Percentiles rank a stretch among this genome's conserved stretches.
Conservation (phyloP, 1,140 invertebrate genomes). For the Phocides pigmalion region DNA sequence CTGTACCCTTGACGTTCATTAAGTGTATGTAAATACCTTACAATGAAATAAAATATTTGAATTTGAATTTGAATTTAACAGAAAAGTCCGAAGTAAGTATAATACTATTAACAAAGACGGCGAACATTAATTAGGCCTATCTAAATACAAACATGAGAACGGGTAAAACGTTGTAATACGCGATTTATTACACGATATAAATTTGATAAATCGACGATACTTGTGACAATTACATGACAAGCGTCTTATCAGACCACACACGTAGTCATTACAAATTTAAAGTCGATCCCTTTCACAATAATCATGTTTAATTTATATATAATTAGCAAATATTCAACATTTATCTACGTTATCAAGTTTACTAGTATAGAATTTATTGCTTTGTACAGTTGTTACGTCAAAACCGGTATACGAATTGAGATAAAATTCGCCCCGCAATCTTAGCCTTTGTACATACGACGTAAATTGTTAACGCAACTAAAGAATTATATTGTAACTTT, state of each 20-base stretch:
- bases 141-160: background rate
- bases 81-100: no score
- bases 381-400: constrained; percentile 10
- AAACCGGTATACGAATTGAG: constrained; percentile 13
- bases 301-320: constrained; percentile 13
- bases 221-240: constrained; percentile 16
- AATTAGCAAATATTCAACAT: constrained; percentile 15
- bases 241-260: constrained; percentile 5
- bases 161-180: background rate
- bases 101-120: background rate
- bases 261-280: constrained; percentile 22
- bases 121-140: background rate
- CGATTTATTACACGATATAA: constrained; percentile 4
- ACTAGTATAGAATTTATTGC: constrained; percentile 17
- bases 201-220: constrained; percentile 8
- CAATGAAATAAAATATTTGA: no score
- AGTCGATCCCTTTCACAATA: constrained; percentile 7
- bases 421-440: constrained; percentile 11
- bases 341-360: constrained; percentile 21
- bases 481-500: no score
- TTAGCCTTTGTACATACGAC: no score
- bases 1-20: no score
- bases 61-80: no score
- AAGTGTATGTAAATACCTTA: no score
- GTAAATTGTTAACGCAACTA: no score